Evolutionary conservation across 2,888 invertebrate genomes (phyloP).

Genomic region (Acholoe squamosa): DNA sequence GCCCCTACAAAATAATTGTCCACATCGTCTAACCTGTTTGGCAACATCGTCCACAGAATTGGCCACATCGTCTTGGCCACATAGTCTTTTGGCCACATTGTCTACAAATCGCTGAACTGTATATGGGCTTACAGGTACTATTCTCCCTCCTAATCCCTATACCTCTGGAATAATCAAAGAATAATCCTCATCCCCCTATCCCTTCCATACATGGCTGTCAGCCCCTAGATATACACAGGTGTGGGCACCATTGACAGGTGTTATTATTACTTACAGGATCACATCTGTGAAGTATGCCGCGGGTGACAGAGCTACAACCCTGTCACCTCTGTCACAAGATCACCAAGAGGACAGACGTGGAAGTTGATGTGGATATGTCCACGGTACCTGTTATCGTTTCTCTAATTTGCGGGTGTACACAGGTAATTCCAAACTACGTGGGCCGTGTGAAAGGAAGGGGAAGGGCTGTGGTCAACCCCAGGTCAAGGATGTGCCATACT

Average conservation of each 20-base stretch:
- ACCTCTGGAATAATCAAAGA: background rate
- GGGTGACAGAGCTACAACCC: background rate
- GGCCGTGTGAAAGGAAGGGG: background rate
- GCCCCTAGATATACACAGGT: background rate
- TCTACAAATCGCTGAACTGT: too few relatives aligned
- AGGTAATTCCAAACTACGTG: background rate
- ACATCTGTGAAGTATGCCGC: background rate
- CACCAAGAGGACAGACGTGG: too few relatives aligned
- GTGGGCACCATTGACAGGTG: background rate
- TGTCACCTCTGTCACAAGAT: too few relatives aligned
- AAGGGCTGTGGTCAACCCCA: background rate
- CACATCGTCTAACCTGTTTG: too few relatives aligned
- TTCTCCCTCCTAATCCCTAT: constrained; percentile 16
- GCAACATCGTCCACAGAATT: too few relatives aligned
- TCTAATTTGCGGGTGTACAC: background rate
- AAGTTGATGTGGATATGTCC: background rate
- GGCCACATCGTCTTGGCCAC: too few relatives aligned
- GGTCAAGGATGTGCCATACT: background rate
- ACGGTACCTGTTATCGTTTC: background rate
- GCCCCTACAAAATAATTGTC: too few relatives aligned
- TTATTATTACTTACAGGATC: constrained; percentile 16
- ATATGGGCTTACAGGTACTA: background rate
- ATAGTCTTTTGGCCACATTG: too few relatives aligned
- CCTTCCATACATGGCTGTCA: background rate
- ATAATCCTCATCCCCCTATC: background rate